Evolutionary conservation across 2,888 invertebrate species (phyloP), one percentile per base, ranked within the genome.

Genomic region (Agrotis clavis): DNA sequence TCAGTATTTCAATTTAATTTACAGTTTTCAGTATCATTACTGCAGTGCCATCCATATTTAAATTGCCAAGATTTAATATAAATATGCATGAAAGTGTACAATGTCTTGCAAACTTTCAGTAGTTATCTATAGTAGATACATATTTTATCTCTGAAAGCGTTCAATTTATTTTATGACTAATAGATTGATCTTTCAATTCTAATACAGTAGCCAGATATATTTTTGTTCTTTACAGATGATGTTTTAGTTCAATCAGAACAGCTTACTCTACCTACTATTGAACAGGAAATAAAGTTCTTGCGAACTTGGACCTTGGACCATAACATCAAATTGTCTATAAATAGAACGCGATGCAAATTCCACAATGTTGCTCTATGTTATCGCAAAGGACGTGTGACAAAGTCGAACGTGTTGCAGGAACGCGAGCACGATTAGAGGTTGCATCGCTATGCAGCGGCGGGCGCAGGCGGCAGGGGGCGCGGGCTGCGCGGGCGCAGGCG

Each of bases 371-470:
- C 54, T 80, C 64, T 75, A 73, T 72, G 77, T 75, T 74, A 82
- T 77, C 72, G 74, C 66, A 71, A 77, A 74, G 77, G 72, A 79
- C 66, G 85, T 74, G 76, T 72, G 71, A 72, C 81, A 82, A 74
- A 81, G 88, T 81, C 75, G 79, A 79, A 84, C 81, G 77, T 81
- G 84, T 85, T 84, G 88, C 87, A 88, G 87, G 87, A 87, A 83
- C 85, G 86, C 80, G 85, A 86, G 87, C 83, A 79, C 88, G 90
- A 89, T 90, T 91, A 90, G 90, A 90, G 89, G 90, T 86, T 90
- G 93, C 91, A 92, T 91, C 89, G 91, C 88, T 89, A 89, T 92
- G 93, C 91, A 91, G 83, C 73, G 77, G 65, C 59, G 63, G 76
- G 74, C 72, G 63, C 72, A 57, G 74, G 93, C 90, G 90, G 78